phyloP scores from a whole-genome alignment of 2,113 vertebrate species.

The Brachypodius melanocephalos region DNA sequence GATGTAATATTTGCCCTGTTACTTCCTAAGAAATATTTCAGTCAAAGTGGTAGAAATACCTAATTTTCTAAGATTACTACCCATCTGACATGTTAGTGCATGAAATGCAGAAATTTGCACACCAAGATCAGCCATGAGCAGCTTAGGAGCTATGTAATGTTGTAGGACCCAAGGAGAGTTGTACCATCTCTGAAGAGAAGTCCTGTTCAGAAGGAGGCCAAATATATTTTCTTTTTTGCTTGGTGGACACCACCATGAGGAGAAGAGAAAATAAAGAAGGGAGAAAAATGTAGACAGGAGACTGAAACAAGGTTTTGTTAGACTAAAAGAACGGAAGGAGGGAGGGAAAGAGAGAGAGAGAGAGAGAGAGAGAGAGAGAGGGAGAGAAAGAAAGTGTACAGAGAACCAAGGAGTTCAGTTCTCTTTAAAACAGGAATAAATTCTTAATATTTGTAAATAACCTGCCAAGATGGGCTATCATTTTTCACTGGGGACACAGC shows the following conservation, averaged over 20 bases:
- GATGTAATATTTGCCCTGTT: not conserved
- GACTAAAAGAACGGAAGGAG: too few relatives aligned
- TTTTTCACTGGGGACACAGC: not conserved
- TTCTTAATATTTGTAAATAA: not conserved
- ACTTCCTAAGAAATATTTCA: not conserved
- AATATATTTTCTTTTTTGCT: not conserved
- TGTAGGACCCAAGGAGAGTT: not conserved
- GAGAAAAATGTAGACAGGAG: not conserved
- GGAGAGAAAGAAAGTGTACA: not conserved
- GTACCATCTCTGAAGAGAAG: not conserved
- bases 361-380: not conserved
- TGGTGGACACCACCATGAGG: not conserved
- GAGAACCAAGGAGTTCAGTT: not conserved
- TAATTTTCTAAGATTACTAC: not conserved
- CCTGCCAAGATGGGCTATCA: not conserved
- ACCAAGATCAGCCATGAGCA: not conserved
- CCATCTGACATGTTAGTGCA: not conserved
- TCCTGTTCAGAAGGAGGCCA: not conserved
- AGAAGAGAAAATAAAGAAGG: not conserved
- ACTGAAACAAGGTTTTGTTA: not conserved
- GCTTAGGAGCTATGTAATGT: not conserved
- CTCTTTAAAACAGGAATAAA: not conserved
- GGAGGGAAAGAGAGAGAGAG: not conserved
- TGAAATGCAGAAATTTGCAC: not conserved
- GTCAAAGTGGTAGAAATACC: not conserved